These are phyloP conservation scores for Chydorus sphaericus DNA, from an alignment of 2,888 invertebrate genomes.

Conservation along the genomic window DNA sequence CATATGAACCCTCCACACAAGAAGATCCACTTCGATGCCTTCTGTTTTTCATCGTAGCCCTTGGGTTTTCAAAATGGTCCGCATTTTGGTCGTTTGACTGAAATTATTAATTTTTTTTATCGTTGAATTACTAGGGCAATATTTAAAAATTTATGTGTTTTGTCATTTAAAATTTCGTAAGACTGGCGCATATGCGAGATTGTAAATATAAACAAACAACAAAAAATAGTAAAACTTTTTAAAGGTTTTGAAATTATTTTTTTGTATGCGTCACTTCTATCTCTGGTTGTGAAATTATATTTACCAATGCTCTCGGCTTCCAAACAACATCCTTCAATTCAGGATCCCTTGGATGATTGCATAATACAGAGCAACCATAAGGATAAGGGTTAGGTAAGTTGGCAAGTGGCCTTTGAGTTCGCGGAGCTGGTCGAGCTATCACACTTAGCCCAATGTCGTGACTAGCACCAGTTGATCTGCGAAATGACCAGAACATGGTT, in stretches of 20 bases:
- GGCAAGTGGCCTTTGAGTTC: constrained; percentile 59
- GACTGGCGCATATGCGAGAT: not conserved
- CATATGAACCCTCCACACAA: too few species aligned
- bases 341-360: constrained; percentile 67
- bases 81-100: too few species aligned
- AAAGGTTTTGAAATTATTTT: too few species aligned
- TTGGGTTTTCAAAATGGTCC: too few species aligned
- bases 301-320: constrained; percentile 35
- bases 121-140: too few species aligned
- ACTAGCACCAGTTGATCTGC: not conserved
- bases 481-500: too few species aligned
- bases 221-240: not conserved
- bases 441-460: not conserved
- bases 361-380: constrained; percentile 61
- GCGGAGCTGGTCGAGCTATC: constrained; percentile 43
- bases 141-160: not conserved
- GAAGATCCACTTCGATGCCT: too few species aligned
- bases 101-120: too few species aligned
- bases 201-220: not conserved
- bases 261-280: too few species aligned
- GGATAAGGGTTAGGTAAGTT: constrained; percentile 69
- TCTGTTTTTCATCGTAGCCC: too few species aligned
- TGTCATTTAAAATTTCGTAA: not conserved
- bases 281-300: too few species aligned
- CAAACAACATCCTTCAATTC: constrained; percentile 55